Evolutionary conservation across 1,140 invertebrate species (phyloP), one percentile per base, ranked within the genome.

Genomic region (Thrips palmi): DNA sequence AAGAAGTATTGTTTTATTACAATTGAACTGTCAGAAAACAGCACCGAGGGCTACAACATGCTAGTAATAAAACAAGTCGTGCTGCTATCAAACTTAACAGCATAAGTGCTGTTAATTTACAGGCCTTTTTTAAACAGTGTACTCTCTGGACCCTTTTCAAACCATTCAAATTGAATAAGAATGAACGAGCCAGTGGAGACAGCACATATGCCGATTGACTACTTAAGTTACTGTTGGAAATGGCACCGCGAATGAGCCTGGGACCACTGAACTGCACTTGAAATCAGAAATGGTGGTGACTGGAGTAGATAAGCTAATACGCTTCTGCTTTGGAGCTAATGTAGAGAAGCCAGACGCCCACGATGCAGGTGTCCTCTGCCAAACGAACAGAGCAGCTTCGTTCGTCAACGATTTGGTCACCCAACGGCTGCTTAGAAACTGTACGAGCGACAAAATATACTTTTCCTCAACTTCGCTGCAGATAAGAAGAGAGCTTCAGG

Each of bases 121-220:
- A n/a, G n/a, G n/a, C n/a, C n/a, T n/a, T n/a, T n/a, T n/a, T n/a
- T n/a, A n/a, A n/a, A n/a, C n/a, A n/a, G n/a, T n/a, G n/a, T 14
- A 32, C 4, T 10, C 3, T 39, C 11, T 39, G 37, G 37, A 3
- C 8, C 6, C 6, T 3, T 4, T 29, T 30, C 12, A 15, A 15
- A 19, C 8, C 6, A 4, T 15, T 14, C 20, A 5, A 12, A 17
- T 31, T 39, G 12, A 17, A 5, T 3, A 15, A 5, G 2, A 39
- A 39, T 20, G 23, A 30, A 28, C 6, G 37, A 12, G 18, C 35
- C 18, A 18, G 12, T 8, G 14, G 6, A 28, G 35, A 23, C 22
- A 12, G 27, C n/a, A 10, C 28, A 29, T 38, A 20, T 30, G 6
- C 24, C 15, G 17, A 28, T 11, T 38, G 24, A 18, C 18, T 38